phyloP scores from a whole-genome alignment of 2,888 invertebrate genomes.

The Ariolimax columbianus region DNA sequence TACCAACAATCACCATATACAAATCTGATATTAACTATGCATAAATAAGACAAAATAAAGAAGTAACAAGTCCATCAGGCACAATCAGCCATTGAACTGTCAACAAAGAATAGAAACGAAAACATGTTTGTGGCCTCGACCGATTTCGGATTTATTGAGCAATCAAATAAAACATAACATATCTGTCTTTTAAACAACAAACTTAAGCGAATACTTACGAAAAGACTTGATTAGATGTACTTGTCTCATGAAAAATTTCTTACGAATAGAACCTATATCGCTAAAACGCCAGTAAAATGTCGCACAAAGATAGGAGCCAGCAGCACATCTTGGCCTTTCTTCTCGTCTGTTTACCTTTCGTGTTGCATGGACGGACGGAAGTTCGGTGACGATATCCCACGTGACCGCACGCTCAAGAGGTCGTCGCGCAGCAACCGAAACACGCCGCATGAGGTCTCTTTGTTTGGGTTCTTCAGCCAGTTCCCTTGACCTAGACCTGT shows the following conservation, averaged over 20 bases:
- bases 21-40: no score
- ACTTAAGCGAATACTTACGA: background rate
- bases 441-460: conserved; percentile 41
- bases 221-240: background rate
- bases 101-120: background rate
- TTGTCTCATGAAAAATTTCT: background rate
- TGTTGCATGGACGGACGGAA: conserved; percentile 42
- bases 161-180: background rate
- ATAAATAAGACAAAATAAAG: no score
- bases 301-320: conserved; percentile 1
- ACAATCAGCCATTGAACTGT: conserved; percentile 7
- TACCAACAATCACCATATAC: no score
- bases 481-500: background rate
- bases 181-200: background rate
- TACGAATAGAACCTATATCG: background rate
- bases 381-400: conserved; percentile 42
- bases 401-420: conserved; percentile 41
- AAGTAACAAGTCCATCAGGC: no score
- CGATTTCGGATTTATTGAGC: no score
- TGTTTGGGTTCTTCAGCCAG: conserved; percentile 23
- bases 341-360: conserved; percentile 42
- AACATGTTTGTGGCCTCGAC: background rate
- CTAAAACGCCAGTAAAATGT: background rate
- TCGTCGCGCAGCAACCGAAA: conserved; percentile 47
- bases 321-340: background rate